A percentile compares a stretch with the other conserved stretches of the same genome.
phyloP scores from a whole-genome alignment of 2,888 invertebrate genomes.

The Alsophila aescularia region DNA sequence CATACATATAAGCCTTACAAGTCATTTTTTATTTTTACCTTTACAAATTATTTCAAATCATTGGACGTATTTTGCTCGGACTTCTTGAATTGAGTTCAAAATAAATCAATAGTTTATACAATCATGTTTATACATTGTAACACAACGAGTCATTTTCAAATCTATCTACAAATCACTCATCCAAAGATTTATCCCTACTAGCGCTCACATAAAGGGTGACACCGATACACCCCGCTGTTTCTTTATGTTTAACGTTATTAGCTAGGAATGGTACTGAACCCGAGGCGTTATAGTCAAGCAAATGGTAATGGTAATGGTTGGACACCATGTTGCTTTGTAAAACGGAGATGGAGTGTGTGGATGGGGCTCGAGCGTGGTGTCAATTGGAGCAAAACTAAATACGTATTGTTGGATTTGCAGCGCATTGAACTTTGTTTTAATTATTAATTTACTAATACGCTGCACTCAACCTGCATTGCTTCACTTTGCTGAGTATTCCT shows the following conservation, averaged over 20 bases:
- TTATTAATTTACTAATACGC: no score
- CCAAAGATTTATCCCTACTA: conserved; percentile 56
- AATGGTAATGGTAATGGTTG: conserved; percentile 78
- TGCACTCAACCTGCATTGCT: no score
- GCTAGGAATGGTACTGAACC: conserved; percentile 72
- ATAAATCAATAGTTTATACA: no score
- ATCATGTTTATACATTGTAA: background rate
- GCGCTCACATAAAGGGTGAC: conserved; percentile 72
- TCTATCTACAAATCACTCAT: conserved; percentile 30
- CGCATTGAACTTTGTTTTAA: no score
- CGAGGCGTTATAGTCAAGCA: conserved; percentile 75
- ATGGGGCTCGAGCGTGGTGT: conserved; percentile 35
- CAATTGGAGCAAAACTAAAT: background rate
- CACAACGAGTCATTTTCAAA: conserved; percentile 29
- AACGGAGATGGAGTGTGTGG: conserved; percentile 44
- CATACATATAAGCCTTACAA: no score
- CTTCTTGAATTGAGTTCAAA: no score
- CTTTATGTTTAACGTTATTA: conserved; percentile 80
- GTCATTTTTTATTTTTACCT: no score
- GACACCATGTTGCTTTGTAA: conserved; percentile 77
- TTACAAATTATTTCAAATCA: no score
- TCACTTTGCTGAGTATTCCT: no score
- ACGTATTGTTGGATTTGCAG: no score
- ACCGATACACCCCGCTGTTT: conserved; percentile 78
- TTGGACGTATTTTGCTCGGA: no score